phyloP scores from a whole-genome alignment of 2,888 invertebrate genomes.

The Balanococcus diminutus region DNA sequence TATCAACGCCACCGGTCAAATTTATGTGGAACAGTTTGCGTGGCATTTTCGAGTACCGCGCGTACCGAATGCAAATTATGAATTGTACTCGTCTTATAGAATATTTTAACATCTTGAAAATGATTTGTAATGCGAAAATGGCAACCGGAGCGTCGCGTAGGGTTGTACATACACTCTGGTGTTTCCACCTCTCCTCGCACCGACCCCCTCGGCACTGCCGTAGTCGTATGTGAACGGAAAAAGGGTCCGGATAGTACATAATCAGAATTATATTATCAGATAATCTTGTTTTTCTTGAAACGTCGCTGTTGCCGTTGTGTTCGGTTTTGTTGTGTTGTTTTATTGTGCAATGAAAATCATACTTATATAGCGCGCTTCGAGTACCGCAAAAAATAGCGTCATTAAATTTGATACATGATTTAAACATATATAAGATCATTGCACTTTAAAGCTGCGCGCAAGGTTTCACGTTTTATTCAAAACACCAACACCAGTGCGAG shows the following conservation, averaged over 20 bases:
- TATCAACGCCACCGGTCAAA: neutral
- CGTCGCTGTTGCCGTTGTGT: constrained; percentile 17
- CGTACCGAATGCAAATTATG: constrained; percentile 26
- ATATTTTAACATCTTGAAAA: constrained; percentile 44
- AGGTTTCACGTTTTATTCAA: neutral
- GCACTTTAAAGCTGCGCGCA: constrained; percentile 1
- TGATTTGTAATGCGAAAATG: constrained; percentile 31
- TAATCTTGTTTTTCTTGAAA: constrained; percentile 36
- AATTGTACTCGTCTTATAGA: constrained; percentile 37
- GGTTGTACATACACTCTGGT: neutral
- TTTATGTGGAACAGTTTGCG: constrained; percentile 36
- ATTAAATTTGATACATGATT: constrained; percentile 42
- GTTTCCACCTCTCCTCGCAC: neutral
- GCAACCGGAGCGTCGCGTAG: neutral
- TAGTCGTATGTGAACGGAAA: neutral
- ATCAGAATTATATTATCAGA: constrained; percentile 41
- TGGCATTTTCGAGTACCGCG: neutral
- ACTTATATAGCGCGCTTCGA: constrained; percentile 3
- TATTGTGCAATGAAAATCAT: constrained; percentile 23
- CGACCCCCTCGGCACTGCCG: neutral
- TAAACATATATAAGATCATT: constrained; percentile 41
- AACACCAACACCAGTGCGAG: neutral
- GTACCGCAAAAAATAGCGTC: constrained; percentile 32
- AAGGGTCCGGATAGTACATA: neutral
- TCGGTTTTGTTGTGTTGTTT: constrained; percentile 17